phyloP scores from a whole-genome alignment of 2,113 vertebrate genomes.

The Equus przewalskii region DNA sequence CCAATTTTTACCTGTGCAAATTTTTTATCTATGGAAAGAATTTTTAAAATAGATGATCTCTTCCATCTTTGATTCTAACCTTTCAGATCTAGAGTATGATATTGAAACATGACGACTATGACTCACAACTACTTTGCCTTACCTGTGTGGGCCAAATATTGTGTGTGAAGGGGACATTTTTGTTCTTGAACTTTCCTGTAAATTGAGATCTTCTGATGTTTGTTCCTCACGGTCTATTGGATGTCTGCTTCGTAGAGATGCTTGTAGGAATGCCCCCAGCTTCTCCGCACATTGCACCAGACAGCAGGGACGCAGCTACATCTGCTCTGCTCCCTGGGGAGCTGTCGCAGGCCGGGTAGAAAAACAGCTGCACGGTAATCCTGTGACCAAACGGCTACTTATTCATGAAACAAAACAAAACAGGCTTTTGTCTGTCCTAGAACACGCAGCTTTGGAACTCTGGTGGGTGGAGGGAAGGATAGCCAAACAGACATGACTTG shows the following conservation, averaged over 20 bases:
- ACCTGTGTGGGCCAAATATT: background rate
- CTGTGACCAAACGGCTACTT: slow-evolving; percentile 37
- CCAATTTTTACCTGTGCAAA: background rate
- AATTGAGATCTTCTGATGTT: background rate
- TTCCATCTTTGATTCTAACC: background rate
- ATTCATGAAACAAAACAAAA: slow-evolving; percentile 68
- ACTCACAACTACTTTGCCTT: background rate
- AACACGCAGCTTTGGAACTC: background rate
- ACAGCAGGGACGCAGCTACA: background rate
- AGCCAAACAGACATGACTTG: background rate
- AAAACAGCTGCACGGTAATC: slow-evolving; percentile 61
- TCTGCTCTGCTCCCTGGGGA: background rate
- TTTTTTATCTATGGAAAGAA: background rate
- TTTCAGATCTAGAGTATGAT: background rate
- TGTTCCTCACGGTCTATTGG: background rate
- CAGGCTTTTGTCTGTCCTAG: slow-evolving; percentile 47
- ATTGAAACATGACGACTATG: background rate
- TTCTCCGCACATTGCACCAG: background rate
- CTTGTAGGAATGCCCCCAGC: background rate
- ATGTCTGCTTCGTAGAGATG: background rate
- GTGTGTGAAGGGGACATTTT: background rate
- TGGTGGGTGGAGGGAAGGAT: background rate
- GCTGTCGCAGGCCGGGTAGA: background rate
- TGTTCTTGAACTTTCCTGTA: slow-evolving; percentile 13
- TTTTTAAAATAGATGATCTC: background rate